Conservation (phyloP, 2,888 invertebrate genomes). For the Spatulosminthurus flaviceps region DNA sequence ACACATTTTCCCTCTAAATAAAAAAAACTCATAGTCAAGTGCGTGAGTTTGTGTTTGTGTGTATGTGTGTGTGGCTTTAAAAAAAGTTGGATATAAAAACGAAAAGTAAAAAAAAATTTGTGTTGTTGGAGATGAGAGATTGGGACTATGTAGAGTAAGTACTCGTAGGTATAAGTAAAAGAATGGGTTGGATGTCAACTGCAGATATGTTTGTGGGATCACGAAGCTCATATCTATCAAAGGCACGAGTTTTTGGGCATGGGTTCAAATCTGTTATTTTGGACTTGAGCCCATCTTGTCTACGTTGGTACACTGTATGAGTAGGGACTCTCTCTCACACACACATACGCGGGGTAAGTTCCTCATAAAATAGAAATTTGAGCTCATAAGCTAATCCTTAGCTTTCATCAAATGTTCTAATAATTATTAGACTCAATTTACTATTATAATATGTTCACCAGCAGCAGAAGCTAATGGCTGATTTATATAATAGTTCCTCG, state of each 20-base stretch:
- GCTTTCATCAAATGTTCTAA: slow-evolving; percentile 6
- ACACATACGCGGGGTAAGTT: slow-evolving; percentile 3
- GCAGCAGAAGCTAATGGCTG: too few relatives aligned
- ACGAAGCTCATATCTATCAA: slow-evolving; percentile 25
- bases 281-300: slow-evolving; percentile 41
- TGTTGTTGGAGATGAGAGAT: slow-evolving; percentile 1
- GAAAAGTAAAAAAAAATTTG: neutral
- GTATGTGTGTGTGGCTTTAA: neutral
- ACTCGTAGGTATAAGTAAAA: slow-evolving; percentile 14
- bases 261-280: slow-evolving; percentile 44
- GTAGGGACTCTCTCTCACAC: too few relatives aligned
- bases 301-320: neutral
- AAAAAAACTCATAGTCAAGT: slow-evolving; percentile 27
- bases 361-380: slow-evolving; percentile 34
- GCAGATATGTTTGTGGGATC: slow-evolving; percentile 33
- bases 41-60: too few relatives aligned
- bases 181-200: slow-evolving; percentile 25
- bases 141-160: too few relatives aligned
- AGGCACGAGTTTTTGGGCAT: slow-evolving; percentile 45
- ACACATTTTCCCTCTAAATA: slow-evolving; percentile 11
- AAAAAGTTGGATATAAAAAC: neutral
- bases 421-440: neutral
- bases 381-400: slow-evolving; percentile 30
- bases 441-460: too few relatives aligned
- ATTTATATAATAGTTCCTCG: too few relatives aligned